Evolutionary conservation across 1,140 invertebrate species (phyloP).

Genomic region (Acromyrmex echinatior): DNA sequence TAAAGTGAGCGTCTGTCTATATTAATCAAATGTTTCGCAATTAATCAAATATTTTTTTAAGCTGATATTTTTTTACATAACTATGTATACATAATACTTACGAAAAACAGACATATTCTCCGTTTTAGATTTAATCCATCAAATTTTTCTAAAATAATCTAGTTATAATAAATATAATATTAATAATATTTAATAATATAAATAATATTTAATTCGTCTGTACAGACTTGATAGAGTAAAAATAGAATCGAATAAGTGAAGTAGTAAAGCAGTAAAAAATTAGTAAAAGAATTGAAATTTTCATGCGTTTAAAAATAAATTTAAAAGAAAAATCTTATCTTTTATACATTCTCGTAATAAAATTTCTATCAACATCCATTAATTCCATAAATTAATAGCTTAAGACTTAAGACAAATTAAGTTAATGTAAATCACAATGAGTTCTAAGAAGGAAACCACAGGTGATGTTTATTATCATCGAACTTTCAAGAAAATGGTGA

Average conservation of each 20-base stretch:
- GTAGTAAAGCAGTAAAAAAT: neutral
- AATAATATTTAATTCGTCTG: neutral
- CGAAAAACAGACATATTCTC: neutral
- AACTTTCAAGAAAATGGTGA: neutral
- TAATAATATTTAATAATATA: neutral
- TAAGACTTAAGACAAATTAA: neutral
- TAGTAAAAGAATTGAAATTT: neutral
- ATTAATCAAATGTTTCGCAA: neutral
- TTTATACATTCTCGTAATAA: neutral
- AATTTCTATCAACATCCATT: neutral
- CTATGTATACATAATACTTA: neutral
- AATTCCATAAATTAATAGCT: conserved; percentile 14
- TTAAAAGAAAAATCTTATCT: neutral
- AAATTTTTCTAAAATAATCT: neutral
- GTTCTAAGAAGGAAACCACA: neutral
- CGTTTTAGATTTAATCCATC: neutral
- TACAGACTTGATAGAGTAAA: neutral
- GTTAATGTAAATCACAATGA: neutral
- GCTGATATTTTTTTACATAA: neutral
- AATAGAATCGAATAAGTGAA: neutral
- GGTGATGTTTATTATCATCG: neutral
- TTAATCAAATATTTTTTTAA: neutral
- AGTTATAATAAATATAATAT: neutral
- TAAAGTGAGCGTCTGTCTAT: neutral
- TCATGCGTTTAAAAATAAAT: neutral